These are phyloP conservation scores for Calyptomena viridis DNA, from an alignment of 2,113 vertebrate species.

Conservation along the genomic window DNA sequence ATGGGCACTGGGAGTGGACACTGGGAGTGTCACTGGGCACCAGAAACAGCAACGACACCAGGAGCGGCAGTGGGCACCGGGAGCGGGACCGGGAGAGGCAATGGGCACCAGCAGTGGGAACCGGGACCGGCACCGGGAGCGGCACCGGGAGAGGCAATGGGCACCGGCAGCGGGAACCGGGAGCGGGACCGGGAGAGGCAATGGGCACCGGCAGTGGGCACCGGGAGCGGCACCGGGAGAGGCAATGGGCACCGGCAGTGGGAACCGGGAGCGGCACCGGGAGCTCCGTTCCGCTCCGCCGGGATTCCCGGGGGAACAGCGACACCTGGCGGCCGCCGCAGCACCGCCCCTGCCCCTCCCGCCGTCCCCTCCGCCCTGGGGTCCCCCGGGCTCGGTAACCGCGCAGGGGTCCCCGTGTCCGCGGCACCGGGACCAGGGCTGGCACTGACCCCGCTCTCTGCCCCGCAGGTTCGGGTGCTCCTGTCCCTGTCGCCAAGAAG, in stretches of 20 bases:
- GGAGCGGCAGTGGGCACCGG: neutral
- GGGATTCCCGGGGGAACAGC: conserved; percentile 13
- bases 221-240: neutral
- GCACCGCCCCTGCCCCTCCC: neutral
- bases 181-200: neutral
- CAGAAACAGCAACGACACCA: neutral
- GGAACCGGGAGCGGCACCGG: neutral
- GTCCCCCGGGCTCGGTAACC: neutral
- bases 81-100: neutral
- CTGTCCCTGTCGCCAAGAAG: neutral
- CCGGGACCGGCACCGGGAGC: neutral
- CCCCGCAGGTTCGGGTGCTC: neutral
- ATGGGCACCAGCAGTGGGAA: neutral
- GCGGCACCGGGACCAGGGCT: neutral
- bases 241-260: neutral
- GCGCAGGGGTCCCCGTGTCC: neutral
- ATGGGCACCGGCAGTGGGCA: neutral
- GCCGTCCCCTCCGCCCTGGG: neutral
- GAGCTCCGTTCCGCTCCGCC: neutral
- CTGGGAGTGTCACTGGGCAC: too few relatives aligned
- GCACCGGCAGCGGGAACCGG: neutral
- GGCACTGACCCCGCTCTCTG: rapidly evolving
- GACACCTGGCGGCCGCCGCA: neutral
- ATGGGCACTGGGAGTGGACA: neutral
- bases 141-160: neutral